Evolutionary conservation across 2,888 invertebrate species (phyloP), one percentile per base, ranked within the genome.

Genomic region (Osmoderma eremita): DNA sequence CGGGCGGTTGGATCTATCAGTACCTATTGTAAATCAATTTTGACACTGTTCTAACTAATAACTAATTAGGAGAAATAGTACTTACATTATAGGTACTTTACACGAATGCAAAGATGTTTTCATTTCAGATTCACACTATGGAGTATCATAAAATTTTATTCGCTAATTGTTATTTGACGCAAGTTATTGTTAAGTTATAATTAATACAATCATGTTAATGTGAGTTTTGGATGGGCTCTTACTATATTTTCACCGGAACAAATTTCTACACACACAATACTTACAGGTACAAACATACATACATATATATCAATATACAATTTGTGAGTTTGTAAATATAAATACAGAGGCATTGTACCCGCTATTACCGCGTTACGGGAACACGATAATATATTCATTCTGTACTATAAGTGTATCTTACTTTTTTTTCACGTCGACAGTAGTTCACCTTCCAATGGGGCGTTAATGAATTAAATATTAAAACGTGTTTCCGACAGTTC

Each of bases 151-250:
- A 65, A 67, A 67, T 42, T 63, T 63, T 45, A 48, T 18, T 17
- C 62, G 67, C 67, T 67, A 67, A 67, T 67, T 67, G 58, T 22
- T 45, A 45, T 61, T 24, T 53, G 65, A 68, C 61, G 64, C 61
- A 68, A 67, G 58, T 53, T 58, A 58, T 53, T 53, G 53, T 53
- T 62, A 30, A 53, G 53, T 62, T 45, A 49, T 62, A 65, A 65
- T 68, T 65, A 61, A 20, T 18, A 30, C 6, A 10, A 30, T 30
- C 30, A 22, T 58, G 58, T 56, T 65, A 54, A 65, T 65, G 30
- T 45, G 15, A 30, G 18, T 18, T 45, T 15, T 38, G 38, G 12
- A 8, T 4, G 13, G n/a, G 18, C 53, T 50, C 18, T 30, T 53
- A 38, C 53, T 20, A 38, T 38, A 38, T 38, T 53, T 53, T 39